Evolutionary conservation across 2,888 invertebrate genomes (phyloP), one percentile per base, ranked within the genome.

Genomic region (Melipona beecheii): DNA sequence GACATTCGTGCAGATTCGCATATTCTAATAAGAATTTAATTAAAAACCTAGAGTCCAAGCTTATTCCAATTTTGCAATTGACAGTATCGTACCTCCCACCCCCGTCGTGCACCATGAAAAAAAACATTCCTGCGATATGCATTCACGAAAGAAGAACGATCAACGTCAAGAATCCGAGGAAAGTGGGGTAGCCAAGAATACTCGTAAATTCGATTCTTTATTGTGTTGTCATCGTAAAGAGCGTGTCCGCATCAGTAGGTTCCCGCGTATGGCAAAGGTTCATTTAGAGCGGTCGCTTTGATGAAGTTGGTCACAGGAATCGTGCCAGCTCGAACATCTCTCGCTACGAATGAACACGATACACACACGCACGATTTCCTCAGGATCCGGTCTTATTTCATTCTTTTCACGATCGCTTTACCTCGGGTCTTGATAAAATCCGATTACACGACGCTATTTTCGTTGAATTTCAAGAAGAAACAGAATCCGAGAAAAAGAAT

Each of bases 151-250:
- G 49, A 9, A 31, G 6, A 17, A 21, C 27, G 54, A 71, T 36
- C 72, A 62, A 31, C 62, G 54, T 27, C 1, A 64, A 62, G 58
- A 76, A 56, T 43, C 31, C n/a, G 62, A 60, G 78, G 19, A 75
- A 81, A 79, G 76, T 77, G 58, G 56, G 31, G 64, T 75, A 73
- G 52, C 56, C 62, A 75, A 24, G 64, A 60, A 84, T 77, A 83
- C 87, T 91, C 91, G 84, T 92, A 92, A 91, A 92, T 91, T 92
- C 83, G 81, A 89, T 90, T 91, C 88, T 92, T 92, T 91, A 91
- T 88, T 85, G 86, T 85, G 81, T 84, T 87, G 87, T 87, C 91
- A 88, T 90, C 89, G 87, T 91, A 90, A 91, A 89, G 86, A 70
- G 83, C 52, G 78, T 43, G 64, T 64, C 71, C 69, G 75, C 60